These are phyloP conservation scores for Acanthosepion esculentum DNA, from an alignment of 2,888 invertebrate genomes.

Conservation along the genomic window DNA sequence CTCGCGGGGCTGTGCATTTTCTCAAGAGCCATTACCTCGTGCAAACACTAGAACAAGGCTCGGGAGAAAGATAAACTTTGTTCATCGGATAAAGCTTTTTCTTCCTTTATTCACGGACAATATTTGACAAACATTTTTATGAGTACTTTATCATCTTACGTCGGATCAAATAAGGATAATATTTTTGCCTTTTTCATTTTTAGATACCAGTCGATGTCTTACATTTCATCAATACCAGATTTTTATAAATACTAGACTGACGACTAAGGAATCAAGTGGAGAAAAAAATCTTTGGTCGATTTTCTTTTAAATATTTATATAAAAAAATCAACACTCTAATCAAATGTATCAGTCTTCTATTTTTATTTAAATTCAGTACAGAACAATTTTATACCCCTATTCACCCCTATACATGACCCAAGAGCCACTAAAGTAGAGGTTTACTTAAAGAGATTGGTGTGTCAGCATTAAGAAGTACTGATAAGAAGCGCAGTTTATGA, in stretches of 20 bases:
- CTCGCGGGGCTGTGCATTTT: neutral
- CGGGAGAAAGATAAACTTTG: neutral
- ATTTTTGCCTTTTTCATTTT: neutral
- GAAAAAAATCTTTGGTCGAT: neutral
- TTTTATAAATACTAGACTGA: neutral
- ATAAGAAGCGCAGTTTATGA: too few species aligned
- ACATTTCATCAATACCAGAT: neutral
- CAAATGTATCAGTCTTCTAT: too few species aligned
- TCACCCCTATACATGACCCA: too few species aligned
- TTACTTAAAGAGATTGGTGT: too few species aligned
- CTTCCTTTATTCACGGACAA: neutral
- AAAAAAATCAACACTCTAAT: too few species aligned
- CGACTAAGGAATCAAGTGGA: neutral
- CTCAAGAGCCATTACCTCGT: constrained; percentile 2
- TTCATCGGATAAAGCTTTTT: neutral
- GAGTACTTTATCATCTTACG: neutral
- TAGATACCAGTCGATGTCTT: neutral
- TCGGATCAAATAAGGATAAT: neutral
- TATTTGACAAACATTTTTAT: neutral
- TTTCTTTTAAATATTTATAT: too few species aligned
- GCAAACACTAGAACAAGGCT: neutral
- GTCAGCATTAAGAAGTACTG: too few species aligned
- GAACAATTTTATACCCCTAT: too few species aligned
- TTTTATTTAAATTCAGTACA: too few species aligned
- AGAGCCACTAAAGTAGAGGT: too few species aligned